Conservation (phyloP, 1,140 invertebrate species). For the Laupala kohalensis region DNA sequence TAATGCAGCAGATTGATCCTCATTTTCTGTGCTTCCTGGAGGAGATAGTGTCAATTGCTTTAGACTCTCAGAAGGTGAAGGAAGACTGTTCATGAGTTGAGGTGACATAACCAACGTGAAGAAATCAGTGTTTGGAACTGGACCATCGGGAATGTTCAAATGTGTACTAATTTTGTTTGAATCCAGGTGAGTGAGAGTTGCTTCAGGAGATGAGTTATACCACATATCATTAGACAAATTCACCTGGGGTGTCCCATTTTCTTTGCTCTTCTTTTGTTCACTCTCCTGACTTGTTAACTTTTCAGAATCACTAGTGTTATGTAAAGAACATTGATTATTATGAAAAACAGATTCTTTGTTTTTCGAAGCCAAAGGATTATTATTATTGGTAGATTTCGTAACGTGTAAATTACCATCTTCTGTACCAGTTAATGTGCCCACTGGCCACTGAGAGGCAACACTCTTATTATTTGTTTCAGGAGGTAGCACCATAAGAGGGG, state of each 20-base stretch:
- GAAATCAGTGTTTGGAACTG: slow-evolving; percentile 24
- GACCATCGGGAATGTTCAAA: background rate
- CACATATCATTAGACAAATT: background rate
- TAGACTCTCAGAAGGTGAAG: slow-evolving; percentile 31
- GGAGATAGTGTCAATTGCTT: slow-evolving; percentile 34
- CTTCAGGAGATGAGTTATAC: too few relatives aligned
- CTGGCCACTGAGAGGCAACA: too few relatives aligned
- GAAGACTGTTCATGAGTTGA: slow-evolving; percentile 18
- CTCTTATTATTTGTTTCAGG: background rate
- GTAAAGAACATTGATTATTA: too few relatives aligned
- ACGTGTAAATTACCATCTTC: too few relatives aligned
- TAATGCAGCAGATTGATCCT: slow-evolving; percentile 12
- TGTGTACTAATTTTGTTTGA: background rate
- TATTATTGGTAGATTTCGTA: too few relatives aligned
- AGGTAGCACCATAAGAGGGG: background rate
- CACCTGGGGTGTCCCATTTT: too few relatives aligned
- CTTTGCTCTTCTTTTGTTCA: too few relatives aligned
- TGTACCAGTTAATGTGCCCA: too few relatives aligned
- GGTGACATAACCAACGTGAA: slow-evolving; percentile 35
- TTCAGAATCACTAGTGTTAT: too few relatives aligned
- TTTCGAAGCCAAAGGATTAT: too few relatives aligned
- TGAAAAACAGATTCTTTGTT: too few relatives aligned
- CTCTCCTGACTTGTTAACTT: too few relatives aligned
- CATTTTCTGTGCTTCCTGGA: slow-evolving; percentile 19
- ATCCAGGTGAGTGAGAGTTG: background rate